Base-by-base conservation (phyloP, 92 coral and sea anemone species). In the Meandrina meandrites region DNA sequence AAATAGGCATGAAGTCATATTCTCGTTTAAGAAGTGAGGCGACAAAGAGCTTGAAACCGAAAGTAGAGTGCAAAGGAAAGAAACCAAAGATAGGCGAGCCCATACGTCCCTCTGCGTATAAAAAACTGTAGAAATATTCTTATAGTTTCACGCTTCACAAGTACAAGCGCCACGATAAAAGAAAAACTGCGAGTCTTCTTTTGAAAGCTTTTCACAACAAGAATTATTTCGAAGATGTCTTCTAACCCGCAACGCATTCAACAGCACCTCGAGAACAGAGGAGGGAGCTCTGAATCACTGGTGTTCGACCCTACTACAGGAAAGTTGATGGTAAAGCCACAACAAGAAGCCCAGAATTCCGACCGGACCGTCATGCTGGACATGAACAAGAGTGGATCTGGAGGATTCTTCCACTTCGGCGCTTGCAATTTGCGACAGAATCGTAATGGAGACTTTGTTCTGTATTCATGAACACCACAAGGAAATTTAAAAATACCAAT, bases 221-320 rank as follows among this genome's bases (percentile, higher is more conserved):
- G n/a, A 45, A 2, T 73, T 22, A 35, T 35, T 27, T 51, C 40
- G 68, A 84, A 57, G 22, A 84, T 74, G 80, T 51, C 80, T 54
- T 84, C 84, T 5, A 74, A 84, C 28, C 87, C 87, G 17, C 87
- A 84, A 15, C 83, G 79, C 12, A 72, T 90, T 82, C 90, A 82
- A 71, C 22, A 78, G 18, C 91, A 82, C 71, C 88, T 90, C 10
- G 91, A 90, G 47, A 78, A 64, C 16, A 76, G 48, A 22, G 88
- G 90, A 31, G 76, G 81, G 34, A 50, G 88, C 70, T 79, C 85
- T 34, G 93, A 90, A 64, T 24, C 83, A 1, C 89, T 93, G 21
- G 91, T 86, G 76, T 96, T 96, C 40, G 95, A 96, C 84, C 98
- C 97, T 6, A 76, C 79, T 3, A 94, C 95, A 28, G 98, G 98